Evolutionary conservation across 1,140 invertebrate genomes (phyloP).

Genomic region (Scaptomyza hsui): DNA sequence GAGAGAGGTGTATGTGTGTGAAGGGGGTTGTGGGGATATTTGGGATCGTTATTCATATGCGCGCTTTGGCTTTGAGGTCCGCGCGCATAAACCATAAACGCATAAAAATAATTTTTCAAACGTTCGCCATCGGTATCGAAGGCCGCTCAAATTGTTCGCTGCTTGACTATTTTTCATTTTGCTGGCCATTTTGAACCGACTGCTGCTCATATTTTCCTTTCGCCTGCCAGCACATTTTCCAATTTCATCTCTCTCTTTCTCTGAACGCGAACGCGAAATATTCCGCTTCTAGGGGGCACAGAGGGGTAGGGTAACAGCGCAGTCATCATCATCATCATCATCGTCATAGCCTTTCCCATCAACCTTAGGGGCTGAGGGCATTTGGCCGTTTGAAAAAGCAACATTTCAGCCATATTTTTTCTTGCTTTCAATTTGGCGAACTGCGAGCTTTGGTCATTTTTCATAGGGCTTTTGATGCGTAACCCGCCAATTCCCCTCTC

Average conservation of each 20-base stretch:
- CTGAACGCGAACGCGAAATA: conserved; percentile 58
- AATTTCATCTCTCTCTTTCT: conserved; percentile 60
- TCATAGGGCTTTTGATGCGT: conserved; percentile 79
- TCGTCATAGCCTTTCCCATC: conserved; percentile 25
- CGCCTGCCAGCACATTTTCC: conserved; percentile 75
- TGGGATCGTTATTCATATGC: conserved; percentile 45
- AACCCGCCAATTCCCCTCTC: conserved; percentile 47
- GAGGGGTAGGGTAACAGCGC: too few relatives aligned
- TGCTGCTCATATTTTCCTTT: conserved; percentile 72
- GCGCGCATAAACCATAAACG: conserved; percentile 68
- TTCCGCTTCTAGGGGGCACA: conserved; percentile 43
- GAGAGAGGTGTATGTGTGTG: background rate
- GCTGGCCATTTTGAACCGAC: conserved; percentile 41
- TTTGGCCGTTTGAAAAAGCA: conserved; percentile 78
- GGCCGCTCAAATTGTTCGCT: conserved; percentile 66
- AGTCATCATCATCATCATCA: conserved; percentile 37
- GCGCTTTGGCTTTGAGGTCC: conserved; percentile 46
- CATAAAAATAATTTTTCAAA: conserved; percentile 56
- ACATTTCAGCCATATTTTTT: conserved; percentile 81
- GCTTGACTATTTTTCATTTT: conserved; percentile 81
- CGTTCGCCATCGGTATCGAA: conserved; percentile 55
- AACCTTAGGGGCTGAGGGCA: conserved; percentile 10
- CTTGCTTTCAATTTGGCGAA: conserved; percentile 77
- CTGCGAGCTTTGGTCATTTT: conserved; percentile 78
- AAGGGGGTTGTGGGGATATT: background rate